phyloP scores from a whole-genome alignment of 2,797 vertebrate genomes.

The Sus cebifrons region DNA sequence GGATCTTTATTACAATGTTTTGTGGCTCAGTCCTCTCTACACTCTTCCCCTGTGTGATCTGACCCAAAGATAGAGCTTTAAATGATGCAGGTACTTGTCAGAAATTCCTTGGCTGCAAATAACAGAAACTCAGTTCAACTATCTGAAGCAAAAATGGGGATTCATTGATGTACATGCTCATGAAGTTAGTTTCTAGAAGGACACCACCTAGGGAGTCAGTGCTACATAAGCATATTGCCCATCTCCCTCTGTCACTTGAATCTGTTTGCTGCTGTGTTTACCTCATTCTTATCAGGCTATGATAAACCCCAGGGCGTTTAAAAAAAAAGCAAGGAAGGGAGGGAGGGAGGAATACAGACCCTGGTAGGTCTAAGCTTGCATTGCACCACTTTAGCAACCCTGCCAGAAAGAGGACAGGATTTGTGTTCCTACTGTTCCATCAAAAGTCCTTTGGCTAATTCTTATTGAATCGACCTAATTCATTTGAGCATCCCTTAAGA shows the following conservation, averaged over 20 bases:
- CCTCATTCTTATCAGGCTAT: slow-evolving; percentile 6
- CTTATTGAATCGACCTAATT: neutral
- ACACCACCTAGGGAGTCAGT: neutral
- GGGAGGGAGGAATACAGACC: too few species aligned
- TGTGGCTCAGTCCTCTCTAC: neutral
- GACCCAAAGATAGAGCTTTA: neutral
- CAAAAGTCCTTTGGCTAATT: slow-evolving; percentile 19
- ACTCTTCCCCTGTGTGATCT: neutral
- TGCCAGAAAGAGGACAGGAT: neutral
- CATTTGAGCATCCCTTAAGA: neutral
- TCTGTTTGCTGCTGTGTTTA: neutral
- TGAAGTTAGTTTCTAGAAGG: neutral
- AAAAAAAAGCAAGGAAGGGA: neutral
- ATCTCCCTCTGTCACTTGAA: neutral
- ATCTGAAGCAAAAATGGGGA: neutral
- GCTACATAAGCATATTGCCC: too few species aligned
- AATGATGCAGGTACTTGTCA: neutral
- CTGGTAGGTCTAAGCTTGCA: neutral
- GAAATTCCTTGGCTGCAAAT: neutral
- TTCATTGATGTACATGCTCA: neutral
- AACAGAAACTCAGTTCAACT: neutral
- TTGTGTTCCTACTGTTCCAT: neutral
- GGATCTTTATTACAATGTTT: neutral
- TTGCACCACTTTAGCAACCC: neutral
- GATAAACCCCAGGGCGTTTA: neutral